Base-by-base conservation (phyloP, 2,113 vertebrate species). In the Isurus oxyrinchus region DNA sequence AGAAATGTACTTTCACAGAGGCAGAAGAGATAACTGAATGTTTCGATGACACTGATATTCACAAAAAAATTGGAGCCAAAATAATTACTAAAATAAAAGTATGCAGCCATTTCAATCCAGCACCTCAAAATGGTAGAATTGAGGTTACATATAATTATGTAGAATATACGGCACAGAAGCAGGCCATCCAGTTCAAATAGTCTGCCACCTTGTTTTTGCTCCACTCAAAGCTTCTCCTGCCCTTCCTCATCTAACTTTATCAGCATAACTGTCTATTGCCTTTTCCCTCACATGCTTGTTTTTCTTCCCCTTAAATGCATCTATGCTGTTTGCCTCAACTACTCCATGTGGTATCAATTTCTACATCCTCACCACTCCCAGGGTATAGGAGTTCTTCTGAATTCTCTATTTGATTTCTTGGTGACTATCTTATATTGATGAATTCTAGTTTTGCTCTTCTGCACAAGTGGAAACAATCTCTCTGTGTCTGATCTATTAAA, bases 11-110 rank as follows among this genome's bases (percentile, higher is more conserved):
- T 84, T 84, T 84, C 40, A 40, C 79, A 84, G 81, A 84, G 81
- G 5, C 40, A 84, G 40, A 23, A 19, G 81, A 16, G 16, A 44
- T 21, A 44, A 49, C 16, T 44, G 81, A 84, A 84, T 44, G 16
- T 84, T 40, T 14, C 14, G n/a, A 44, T 23, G 81, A 91, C 14
- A 35, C 35, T 91, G 55, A 91, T 55, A 59, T 35, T 91, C 27
- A n/a, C 55, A 59, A 35, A 44, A 59, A 31, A 91, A 25, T 87
- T 49, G 40, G 53, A 59, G 27, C 23, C 23, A 91, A 44, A 59
- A 91, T 91, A 90, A 90, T 90, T 59, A 35, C 53, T 90, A 31
- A 90, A 90, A 59, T 90, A 31, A 16, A 91, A 61, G 88, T 91
- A 5, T 10, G 14, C 14, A 27, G 8, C 23, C 87, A 59, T 91